Evolutionary conservation across 2,888 invertebrate genomes (phyloP).

Genomic region (Ennomos quercinarius): DNA sequence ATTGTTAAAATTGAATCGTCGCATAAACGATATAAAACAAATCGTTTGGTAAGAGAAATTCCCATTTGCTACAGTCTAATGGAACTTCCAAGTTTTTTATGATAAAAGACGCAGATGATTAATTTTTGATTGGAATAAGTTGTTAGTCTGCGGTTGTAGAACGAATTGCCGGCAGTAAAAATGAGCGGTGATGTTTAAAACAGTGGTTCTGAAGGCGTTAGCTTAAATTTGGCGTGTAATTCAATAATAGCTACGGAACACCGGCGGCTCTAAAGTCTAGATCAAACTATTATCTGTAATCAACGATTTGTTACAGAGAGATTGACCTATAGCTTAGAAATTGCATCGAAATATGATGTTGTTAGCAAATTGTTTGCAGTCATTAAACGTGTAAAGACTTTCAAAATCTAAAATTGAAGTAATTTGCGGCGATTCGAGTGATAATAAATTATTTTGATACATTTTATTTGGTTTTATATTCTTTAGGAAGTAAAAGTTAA

Average conservation of each 20-base stretch:
- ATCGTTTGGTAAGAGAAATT: slow-evolving; percentile 59
- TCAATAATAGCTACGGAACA: slow-evolving; percentile 77
- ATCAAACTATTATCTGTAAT: slow-evolving; percentile 72
- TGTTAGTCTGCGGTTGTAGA: slow-evolving; percentile 57
- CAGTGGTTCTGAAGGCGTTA: slow-evolving; percentile 65
- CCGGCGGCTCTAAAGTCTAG: slow-evolving; percentile 76
- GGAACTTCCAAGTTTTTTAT: slow-evolving; percentile 41
- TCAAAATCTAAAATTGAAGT: slow-evolving; percentile 44
- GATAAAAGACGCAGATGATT: slow-evolving; percentile 46
- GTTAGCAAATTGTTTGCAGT: slow-evolving; percentile 50
- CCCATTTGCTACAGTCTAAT: slow-evolving; percentile 56
- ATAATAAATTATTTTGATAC: slow-evolving; percentile 9
- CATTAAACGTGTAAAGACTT: slow-evolving; percentile 50
- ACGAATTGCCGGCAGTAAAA: slow-evolving; percentile 68
- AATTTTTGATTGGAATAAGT: slow-evolving; percentile 39
- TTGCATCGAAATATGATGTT: slow-evolving; percentile 31
- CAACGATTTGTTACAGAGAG: slow-evolving; percentile 72
- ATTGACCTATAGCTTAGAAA: slow-evolving; percentile 56
- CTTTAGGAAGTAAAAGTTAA: too few species aligned
- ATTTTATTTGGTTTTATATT: slow-evolving; percentile 2
- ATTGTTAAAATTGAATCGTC: slow-evolving; percentile 78
- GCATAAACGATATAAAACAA: slow-evolving; percentile 73
- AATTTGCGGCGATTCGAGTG: slow-evolving; percentile 17
- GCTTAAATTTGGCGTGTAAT: slow-evolving; percentile 75
- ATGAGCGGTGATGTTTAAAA: slow-evolving; percentile 60